Percentiles rank a stretch among this genome's conserved stretches.
phyloP scores from a whole-genome alignment of 2,797 vertebrate species.

The Crax fasciolata region DNA sequence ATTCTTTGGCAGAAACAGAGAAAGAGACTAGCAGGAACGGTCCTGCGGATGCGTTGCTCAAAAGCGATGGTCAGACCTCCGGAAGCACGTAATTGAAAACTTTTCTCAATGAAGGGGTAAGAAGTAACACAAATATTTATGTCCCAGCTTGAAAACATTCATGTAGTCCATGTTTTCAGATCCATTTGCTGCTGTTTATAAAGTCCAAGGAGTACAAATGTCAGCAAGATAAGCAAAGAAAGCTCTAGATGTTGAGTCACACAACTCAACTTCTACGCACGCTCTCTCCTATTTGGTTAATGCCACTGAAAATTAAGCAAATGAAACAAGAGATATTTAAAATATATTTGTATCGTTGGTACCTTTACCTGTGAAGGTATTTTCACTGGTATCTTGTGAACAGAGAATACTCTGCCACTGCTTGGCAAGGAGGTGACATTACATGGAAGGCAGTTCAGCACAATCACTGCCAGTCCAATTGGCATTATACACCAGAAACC shows the following conservation, averaged over 20 bases:
- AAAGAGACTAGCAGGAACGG: neutral
- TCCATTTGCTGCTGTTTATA: neutral
- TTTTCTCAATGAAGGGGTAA: neutral
- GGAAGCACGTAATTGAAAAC: neutral
- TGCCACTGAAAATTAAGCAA: neutral
- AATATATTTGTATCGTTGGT: neutral
- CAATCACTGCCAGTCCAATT: neutral
- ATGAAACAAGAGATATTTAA: neutral
- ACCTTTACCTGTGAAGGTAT: neutral
- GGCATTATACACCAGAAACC: neutral
- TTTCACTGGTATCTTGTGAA: neutral
- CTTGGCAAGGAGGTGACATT: neutral
- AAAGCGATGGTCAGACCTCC: neutral
- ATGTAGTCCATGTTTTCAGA: neutral
- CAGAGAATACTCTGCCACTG: neutral
- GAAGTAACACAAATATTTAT: neutral
- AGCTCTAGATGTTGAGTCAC: neutral
- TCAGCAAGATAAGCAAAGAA: neutral
- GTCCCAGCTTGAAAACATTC: neutral
- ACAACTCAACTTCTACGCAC: neutral
- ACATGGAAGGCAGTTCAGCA: neutral
- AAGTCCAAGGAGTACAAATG: neutral
- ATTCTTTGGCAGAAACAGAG: neutral
- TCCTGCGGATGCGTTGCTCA: neutral
- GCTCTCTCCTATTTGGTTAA: neutral